Evolutionary conservation across 2,113 vertebrate species (phyloP), one percentile per base, ranked within the genome.

Genomic region (Azemiops feae): DNA sequence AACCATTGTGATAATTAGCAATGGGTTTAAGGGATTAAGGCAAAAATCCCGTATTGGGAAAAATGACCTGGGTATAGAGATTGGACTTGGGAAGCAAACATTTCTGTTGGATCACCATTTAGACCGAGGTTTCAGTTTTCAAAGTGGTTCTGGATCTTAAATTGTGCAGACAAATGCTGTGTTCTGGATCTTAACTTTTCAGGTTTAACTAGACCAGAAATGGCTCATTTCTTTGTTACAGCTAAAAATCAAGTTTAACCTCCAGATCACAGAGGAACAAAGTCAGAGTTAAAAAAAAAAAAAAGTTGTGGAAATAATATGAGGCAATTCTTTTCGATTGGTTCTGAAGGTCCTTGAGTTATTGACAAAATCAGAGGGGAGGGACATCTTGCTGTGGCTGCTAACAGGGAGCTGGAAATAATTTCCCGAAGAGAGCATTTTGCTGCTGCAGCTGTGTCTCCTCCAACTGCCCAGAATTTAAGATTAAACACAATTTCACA

Each of bases 281-380:
- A 93, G 23, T 43, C 12, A 53, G 52, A 12, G 0, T 27, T 50
- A 12, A 50, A 14, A 39, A 60, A 27, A 60, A 60, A 60, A 60
- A 64, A 45, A 7, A 16, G 64, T 45, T 89, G 45, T 10, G 10
- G 2, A 89, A 60, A 30, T 58, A 89, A 88, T 85, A 18, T 34
- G 57, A 60, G 39, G 54, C 27, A 91, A 39, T 27, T 86, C 43
- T 60, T 2, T 91, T 52, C 53, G 25, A 93, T 30, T 91, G 88
- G 85, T 30, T 89, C 1, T 57, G 92, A 92, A 89, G 14, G 87
- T 89, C 39, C 60, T 89, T 85, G 64, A 58, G 55, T 85, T 92
- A 92, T 89, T 85, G 64, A 89, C 89, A 85, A 45, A 92, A 81
- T 81, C 74, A 43, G 3, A 25, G 27, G 5, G 52, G 39, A 57